Evolutionary conservation across 2,888 invertebrate genomes (phyloP).

Genomic region (Julus scanicus): DNA sequence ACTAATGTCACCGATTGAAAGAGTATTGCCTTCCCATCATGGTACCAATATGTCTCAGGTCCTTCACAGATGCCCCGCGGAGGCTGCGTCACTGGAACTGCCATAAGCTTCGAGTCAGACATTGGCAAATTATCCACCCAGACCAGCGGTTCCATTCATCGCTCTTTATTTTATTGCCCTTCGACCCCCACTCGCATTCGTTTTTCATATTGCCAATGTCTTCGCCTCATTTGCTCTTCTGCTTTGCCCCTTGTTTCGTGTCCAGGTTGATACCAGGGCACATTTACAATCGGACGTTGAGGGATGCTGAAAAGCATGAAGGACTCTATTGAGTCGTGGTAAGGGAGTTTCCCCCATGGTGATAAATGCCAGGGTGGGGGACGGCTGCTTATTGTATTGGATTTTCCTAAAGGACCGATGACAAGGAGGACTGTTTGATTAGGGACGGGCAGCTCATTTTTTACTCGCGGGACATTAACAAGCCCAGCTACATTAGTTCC

Average conservation of each 20-base stretch:
- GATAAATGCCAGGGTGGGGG: neutral
- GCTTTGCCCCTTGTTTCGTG: neutral
- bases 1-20: neutral
- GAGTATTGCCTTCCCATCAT: neutral
- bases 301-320: neutral
- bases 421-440: constrained; percentile 30
- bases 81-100: neutral
- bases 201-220: neutral
- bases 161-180: constrained; percentile 17
- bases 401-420: neutral
- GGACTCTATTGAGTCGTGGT: neutral
- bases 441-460: constrained; percentile 6
- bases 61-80: neutral
- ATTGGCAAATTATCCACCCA: neutral
- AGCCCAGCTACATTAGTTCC: neutral
- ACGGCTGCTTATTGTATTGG: constrained; percentile 16
- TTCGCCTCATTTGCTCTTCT: constrained; percentile 39
- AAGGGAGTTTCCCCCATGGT: neutral
- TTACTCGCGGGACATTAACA: neutral
- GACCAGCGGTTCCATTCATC: neutral
- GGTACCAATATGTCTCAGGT: neutral
- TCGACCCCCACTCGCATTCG: neutral
- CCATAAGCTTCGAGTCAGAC: neutral
- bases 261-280: neutral
- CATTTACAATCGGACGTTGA: neutral